phyloP scores from a whole-genome alignment of 2,113 vertebrate species.

The Aepyceros melampus region DNA sequence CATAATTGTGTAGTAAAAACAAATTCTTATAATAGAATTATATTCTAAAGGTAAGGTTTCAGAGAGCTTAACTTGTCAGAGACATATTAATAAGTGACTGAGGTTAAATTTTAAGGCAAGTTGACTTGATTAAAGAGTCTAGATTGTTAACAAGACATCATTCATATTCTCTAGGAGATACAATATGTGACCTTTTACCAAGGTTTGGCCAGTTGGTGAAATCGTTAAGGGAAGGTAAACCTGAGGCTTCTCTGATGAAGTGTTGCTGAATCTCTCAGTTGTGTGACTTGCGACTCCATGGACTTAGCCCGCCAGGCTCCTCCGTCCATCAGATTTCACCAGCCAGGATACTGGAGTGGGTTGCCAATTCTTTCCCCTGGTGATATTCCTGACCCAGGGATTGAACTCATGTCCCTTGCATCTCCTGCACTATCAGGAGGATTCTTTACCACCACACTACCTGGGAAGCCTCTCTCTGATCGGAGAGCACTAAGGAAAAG shows the following conservation, averaged over 20 bases:
- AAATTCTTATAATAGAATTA: neutral
- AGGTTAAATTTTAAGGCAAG: neutral
- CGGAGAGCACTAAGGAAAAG: accelerated
- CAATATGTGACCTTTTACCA: neutral
- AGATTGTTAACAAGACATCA: neutral
- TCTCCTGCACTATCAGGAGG: neutral
- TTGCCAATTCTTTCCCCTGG: neutral
- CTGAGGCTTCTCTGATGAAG: neutral
- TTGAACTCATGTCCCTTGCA: neutral
- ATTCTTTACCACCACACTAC: neutral
- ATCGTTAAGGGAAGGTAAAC: neutral
- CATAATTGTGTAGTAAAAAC: neutral
- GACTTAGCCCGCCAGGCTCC: neutral
- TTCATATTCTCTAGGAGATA: neutral
- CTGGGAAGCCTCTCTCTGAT: neutral
- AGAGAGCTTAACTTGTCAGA: neutral
- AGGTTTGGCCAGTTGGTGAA: neutral
- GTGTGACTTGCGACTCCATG: neutral
- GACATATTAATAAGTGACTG: neutral
- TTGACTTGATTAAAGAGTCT: neutral
- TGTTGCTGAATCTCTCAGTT: neutral
- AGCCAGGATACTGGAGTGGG: neutral
- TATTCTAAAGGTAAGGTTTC: neutral
- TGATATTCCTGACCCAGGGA: neutral
- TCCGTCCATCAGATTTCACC: neutral